Evolutionary conservation across 1,140 invertebrate species (phyloP).

Genomic region (Zaprionus ghesquierei): DNA sequence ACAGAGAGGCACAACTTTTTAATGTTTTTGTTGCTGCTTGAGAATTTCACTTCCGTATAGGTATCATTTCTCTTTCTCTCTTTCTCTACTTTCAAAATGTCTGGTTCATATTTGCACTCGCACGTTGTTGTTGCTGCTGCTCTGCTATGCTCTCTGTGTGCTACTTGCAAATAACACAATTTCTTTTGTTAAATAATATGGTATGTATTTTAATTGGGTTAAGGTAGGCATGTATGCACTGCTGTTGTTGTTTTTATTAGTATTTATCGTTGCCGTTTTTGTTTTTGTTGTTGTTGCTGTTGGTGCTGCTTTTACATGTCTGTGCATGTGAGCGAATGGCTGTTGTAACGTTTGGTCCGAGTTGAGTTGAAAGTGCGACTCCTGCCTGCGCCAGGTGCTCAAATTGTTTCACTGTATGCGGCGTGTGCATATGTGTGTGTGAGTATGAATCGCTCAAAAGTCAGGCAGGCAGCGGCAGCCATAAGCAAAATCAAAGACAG

Average conservation of each 20-base stretch:
- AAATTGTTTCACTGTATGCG: constrained; percentile 35
- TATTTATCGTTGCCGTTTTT: constrained; percentile 32
- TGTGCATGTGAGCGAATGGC: constrained; percentile 20
- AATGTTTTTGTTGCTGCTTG: constrained; percentile 51
- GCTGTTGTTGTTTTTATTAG: constrained; percentile 26
- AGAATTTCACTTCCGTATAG: constrained; percentile 78
- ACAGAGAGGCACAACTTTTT: constrained; percentile 28
- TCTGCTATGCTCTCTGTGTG: constrained; percentile 58
- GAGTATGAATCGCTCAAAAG: constrained; percentile 61
- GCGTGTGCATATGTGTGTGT: constrained; percentile 13
- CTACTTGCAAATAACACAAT: constrained; percentile 76
- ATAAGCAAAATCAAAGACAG: constrained; percentile 74
- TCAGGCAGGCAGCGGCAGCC: constrained; percentile 54
- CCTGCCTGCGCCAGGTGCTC: constrained; percentile 75
- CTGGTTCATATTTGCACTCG: constrained; percentile 59
- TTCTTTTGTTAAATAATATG: constrained; percentile 82
- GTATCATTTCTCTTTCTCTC: constrained; percentile 45
- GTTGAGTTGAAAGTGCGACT: constrained; percentile 65
- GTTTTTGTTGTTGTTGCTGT: background rate
- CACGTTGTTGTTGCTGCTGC: constrained; percentile 43
- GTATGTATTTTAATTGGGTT: constrained; percentile 79
- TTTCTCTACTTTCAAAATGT: constrained; percentile 67
- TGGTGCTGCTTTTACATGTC: constrained; percentile 27
- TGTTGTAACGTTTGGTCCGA: constrained; percentile 41
- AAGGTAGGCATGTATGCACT: constrained; percentile 77